Evolutionary conservation across 2,113 vertebrate genomes (phyloP).

Genomic region (Setophaga kirtlandii): DNA sequence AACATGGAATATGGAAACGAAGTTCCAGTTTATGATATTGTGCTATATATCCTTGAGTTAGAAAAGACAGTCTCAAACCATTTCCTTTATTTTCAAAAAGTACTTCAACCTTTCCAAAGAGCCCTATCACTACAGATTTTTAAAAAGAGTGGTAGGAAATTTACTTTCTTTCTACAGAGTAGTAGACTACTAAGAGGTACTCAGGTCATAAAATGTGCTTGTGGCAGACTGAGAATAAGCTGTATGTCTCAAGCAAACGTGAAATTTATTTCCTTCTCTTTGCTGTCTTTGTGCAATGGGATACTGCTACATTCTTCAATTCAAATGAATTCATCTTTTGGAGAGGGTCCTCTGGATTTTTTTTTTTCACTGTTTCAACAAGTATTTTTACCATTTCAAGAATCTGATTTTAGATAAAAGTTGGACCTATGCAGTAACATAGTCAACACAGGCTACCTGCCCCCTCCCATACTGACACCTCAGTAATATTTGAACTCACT

Average conservation of each 20-base stretch:
- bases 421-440: neutral
- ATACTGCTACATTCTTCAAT: neutral
- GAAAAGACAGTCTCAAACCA: neutral
- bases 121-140: neutral
- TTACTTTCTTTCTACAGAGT: neutral
- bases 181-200: neutral
- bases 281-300: neutral
- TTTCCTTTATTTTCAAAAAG: neutral
- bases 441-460: accelerated
- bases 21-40: neutral
- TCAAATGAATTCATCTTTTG: neutral
- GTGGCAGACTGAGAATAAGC: neutral
- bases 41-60: neutral
- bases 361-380: neutral
- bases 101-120: neutral
- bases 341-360: neutral
- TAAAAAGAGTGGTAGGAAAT: neutral
- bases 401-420: neutral
- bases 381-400: neutral
- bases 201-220: neutral
- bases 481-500: neutral
- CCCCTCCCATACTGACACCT: neutral
- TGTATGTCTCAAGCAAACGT: neutral
- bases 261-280: neutral
- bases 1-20: neutral